Evolutionary conservation across 2,113 vertebrate species (phyloP).

Genomic region (Eudorcas thomsonii): DNA sequence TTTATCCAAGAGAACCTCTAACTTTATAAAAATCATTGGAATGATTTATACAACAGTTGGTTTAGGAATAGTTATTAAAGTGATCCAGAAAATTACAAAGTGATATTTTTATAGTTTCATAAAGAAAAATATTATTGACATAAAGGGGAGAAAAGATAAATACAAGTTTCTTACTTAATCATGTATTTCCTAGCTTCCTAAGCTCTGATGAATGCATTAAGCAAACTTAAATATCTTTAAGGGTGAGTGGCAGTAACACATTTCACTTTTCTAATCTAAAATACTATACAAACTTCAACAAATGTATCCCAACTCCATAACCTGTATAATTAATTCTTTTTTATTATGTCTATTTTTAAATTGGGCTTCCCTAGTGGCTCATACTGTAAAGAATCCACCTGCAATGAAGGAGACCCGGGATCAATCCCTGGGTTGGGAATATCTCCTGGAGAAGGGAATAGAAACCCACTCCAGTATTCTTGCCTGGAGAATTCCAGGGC

Average conservation of each 20-base stretch:
- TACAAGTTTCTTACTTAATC: background rate
- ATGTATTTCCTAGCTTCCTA: background rate
- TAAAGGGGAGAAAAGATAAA: background rate
- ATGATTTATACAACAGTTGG: background rate
- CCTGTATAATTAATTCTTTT: background rate
- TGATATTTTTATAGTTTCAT: background rate
- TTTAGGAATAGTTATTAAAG: background rate
- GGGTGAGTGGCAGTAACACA: background rate
- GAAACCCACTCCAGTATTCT: background rate
- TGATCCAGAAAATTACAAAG: background rate
- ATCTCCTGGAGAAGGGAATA: background rate
- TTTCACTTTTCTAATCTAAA: background rate
- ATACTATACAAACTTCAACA: background rate
- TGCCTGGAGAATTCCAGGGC: background rate
- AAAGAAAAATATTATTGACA: background rate
- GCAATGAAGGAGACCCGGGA: background rate
- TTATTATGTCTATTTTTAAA: background rate
- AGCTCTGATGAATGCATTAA: background rate
- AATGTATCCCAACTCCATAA: background rate
- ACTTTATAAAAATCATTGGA: background rate
- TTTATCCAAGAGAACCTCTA: background rate
- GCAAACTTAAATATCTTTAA: accelerated
- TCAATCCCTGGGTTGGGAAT: background rate
- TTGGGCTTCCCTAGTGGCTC: background rate
- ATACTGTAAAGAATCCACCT: background rate